Evolutionary conservation across 1,140 invertebrate genomes (phyloP), one percentile per base, ranked within the genome.

Genomic region (Polypedilum pembai): DNA sequence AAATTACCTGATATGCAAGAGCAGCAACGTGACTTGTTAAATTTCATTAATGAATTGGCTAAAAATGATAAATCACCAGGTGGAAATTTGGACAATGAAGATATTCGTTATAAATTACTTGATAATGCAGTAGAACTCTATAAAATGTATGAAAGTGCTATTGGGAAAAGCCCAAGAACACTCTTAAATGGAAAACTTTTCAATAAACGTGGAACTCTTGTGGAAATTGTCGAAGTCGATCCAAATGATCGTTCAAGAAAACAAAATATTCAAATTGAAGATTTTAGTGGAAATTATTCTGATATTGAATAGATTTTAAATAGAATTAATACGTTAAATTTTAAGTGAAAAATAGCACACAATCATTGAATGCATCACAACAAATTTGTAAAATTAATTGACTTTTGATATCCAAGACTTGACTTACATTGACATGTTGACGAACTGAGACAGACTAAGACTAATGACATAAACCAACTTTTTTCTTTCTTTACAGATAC

Each of bases 61-160:
- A 69, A 20, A 69, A 20, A 18, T 20, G 65, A 69, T 21, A 69
- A 69, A 20, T 69, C 65, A 69, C 65, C 65, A 69, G 5, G 12
- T 5, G 20, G 20, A 20, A 69, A 20, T 56, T 56, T 15, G 1
- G 10, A 12, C 4, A 69, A 20, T 69, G 17, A 69, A 18, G 17
- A 18, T 8, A 18, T 18, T 0, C 17, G 65, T 18, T 69, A 69
- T 69, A n/a, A 69, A 69, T 3, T 69, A 7, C 8, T 21, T 20
- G 65, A 69, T 20, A 18, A 21, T 20, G 65, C 65, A 69, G 18
- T 69, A 18, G 65, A 69, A 20, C 65, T 69, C 20, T 69, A 69
- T 20, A 18, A 69, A 21, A 3, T 69, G 17, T 69, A 69, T 69
- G 15, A 69, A 69, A 69, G 4, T 18, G 65, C 65, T 7, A 20